Percentiles rank a stretch among this genome's conserved stretches.
Evolutionary conservation across 2,113 vertebrate species (phyloP).

Genomic region (Gallinago jamesoni): DNA sequence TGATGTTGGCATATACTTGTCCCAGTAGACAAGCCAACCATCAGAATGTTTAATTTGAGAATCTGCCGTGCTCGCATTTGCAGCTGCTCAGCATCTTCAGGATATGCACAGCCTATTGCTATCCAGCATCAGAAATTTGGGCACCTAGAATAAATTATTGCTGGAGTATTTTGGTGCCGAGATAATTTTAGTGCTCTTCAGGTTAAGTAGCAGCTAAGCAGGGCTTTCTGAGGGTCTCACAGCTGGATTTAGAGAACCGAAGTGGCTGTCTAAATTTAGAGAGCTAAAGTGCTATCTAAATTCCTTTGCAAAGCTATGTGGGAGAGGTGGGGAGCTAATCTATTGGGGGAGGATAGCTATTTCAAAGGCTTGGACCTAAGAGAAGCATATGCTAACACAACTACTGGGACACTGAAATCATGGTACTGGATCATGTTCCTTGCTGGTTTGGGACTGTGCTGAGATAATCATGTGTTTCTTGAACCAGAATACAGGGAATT

Average conservation of each 20-base stretch:
- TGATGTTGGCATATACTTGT: neutral
- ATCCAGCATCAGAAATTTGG: neutral
- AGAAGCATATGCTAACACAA: neutral
- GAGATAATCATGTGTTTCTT: neutral
- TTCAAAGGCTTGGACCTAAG: neutral
- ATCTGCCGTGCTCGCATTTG: neutral
- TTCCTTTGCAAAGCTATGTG: neutral
- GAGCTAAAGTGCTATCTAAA: neutral
- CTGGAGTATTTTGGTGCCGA: neutral
- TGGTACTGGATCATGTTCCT: neutral
- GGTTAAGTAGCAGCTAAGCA: constrained; percentile 7
- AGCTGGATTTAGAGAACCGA: neutral
- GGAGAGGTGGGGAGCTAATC: neutral
- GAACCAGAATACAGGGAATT: neutral
- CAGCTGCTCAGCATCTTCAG: neutral
- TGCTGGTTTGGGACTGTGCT: neutral
- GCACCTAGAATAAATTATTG: neutral
- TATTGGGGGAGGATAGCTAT: neutral
- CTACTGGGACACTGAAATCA: neutral
- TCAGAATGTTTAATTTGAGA: neutral
- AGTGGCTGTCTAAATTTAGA: constrained; percentile 6
- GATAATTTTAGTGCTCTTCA: neutral
- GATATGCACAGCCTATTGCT: neutral
- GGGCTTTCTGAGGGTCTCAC: constrained; percentile 10
- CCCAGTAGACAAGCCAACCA: neutral